Conservation (phyloP, 2,113 vertebrate species). For the Muntiacus muntjak region DNA sequence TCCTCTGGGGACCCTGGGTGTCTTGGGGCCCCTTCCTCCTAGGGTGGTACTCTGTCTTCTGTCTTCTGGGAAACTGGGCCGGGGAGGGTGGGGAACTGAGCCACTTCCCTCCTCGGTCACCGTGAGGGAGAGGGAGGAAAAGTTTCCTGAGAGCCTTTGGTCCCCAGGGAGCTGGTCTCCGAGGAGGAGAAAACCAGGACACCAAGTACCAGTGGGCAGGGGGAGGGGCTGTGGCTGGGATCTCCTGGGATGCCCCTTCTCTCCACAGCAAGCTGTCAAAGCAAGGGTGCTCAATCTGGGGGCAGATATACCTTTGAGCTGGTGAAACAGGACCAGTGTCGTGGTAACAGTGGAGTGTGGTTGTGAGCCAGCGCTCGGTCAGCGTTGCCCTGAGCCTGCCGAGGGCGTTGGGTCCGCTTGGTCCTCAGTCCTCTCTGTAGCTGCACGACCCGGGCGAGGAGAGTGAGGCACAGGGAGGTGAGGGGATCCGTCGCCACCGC, state of each 20-base stretch:
- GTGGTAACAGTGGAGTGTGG: background rate
- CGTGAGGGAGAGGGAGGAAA: background rate
- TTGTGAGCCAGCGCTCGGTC: background rate
- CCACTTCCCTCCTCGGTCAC: background rate
- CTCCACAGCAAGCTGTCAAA: background rate
- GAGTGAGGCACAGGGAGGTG: background rate
- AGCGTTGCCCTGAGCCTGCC: accelerated
- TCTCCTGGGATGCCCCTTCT: background rate
- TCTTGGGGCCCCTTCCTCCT: background rate
- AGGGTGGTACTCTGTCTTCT: background rate
- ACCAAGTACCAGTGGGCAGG: background rate
- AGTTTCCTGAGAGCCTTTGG: background rate
- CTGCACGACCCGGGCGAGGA: background rate
- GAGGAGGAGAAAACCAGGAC: background rate
- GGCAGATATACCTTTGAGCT: background rate
- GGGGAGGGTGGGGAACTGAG: background rate
- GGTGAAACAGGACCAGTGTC: background rate
- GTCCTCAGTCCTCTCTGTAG: background rate
- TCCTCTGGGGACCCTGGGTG: background rate
- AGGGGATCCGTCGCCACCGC: background rate
- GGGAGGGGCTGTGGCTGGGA: background rate
- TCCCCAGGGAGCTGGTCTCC: background rate
- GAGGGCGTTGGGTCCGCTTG: background rate
- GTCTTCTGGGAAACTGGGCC: background rate
- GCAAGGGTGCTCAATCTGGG: background rate